A percentile compares a stretch with the other conserved stretches of the same genome.
phyloP scores from a whole-genome alignment of 2,797 vertebrate species.

The Pygocentrus nattereri region DNA sequence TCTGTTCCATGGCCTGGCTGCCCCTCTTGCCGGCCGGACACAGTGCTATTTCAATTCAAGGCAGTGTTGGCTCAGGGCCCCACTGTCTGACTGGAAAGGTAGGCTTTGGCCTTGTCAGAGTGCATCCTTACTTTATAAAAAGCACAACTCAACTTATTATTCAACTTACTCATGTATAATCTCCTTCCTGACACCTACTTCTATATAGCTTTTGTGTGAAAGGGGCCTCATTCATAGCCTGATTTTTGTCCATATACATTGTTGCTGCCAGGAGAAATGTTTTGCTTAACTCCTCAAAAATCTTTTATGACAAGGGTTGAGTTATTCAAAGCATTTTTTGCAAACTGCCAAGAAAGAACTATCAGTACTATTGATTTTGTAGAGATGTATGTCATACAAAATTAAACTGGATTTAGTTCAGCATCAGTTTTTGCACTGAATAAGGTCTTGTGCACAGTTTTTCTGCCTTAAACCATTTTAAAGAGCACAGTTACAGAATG shows the following conservation, averaged over 20 bases:
- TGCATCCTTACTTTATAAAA: slow-evolving; percentile 22
- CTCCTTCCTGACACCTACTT: slow-evolving; percentile 16
- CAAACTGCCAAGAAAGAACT: too few relatives aligned
- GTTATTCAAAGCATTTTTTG: too few relatives aligned
- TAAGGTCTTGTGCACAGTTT: background rate
- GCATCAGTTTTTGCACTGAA: too few relatives aligned
- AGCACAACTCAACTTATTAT: background rate
- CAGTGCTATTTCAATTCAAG: slow-evolving; percentile 68
- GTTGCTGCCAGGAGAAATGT: background rate
- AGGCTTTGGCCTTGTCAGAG: slow-evolving; percentile 45
- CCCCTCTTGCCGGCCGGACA: slow-evolving; percentile 69
- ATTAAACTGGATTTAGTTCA: too few relatives aligned
- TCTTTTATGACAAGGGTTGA: too few relatives aligned
- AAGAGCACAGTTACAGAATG: background rate
- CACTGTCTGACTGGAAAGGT: slow-evolving; percentile 58
- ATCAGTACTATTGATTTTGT: too few relatives aligned
- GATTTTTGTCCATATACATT: background rate
- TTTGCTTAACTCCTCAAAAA: background rate
- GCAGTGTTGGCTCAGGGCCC: slow-evolving; percentile 56
- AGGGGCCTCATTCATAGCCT: background rate
- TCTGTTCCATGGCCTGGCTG: slow-evolving; percentile 79
- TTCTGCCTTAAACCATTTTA: background rate
- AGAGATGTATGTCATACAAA: too few relatives aligned
- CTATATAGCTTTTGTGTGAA: background rate
- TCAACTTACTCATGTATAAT: background rate